Evolutionary conservation across 2,113 vertebrate species (phyloP).

Genomic region (Trachemys scripta): DNA sequence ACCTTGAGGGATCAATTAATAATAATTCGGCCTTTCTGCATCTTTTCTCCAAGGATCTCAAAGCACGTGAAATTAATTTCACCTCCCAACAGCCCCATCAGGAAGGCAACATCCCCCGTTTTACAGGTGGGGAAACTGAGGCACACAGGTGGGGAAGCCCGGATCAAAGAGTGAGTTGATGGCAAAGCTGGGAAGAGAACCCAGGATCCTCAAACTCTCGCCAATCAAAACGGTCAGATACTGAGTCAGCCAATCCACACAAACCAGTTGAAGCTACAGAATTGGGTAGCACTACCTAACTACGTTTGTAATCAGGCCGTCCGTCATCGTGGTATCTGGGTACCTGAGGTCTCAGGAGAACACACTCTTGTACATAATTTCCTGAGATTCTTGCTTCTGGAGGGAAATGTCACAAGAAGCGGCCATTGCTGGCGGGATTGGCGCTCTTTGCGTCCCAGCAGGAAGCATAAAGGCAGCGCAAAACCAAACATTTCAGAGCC

Average conservation of each 20-base stretch:
- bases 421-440: rapidly evolving
- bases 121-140: background rate
- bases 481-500: background rate
- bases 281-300: background rate
- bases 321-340: background rate
- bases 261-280: background rate
- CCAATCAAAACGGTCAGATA: background rate
- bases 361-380: background rate
- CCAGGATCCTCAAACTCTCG: background rate
- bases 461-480: background rate
- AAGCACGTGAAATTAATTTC: background rate
- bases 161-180: background rate
- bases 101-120: background rate
- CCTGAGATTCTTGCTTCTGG: background rate
- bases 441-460: background rate
- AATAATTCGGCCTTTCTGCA: background rate
- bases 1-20: background rate
- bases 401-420: background rate
- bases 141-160: background rate
- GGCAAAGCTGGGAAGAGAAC: background rate
- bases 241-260: background rate
- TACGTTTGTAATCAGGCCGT: background rate
- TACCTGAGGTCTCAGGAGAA: background rate
- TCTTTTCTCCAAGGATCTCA: background rate
- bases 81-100: background rate